Percentiles rank a stretch among this genome's conserved stretches.
These are phyloP conservation scores for Cladorhizidae sp. DNA, from an alignment of 37 sponge, comb jelly and placozoan genomes.

Conservation along the genomic window DNA sequence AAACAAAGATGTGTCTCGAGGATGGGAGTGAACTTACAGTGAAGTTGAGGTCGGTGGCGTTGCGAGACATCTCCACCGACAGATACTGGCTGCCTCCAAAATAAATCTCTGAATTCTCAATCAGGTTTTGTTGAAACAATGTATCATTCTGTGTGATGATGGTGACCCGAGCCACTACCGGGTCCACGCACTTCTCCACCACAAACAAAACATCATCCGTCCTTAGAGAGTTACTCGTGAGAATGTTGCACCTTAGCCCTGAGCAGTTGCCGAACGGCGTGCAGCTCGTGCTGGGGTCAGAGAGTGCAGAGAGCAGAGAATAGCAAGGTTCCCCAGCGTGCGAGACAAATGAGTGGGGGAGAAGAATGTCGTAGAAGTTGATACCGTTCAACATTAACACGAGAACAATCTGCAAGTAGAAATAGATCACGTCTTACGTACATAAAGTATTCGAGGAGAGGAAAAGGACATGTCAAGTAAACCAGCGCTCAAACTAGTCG, in stretches of 20 bases:
- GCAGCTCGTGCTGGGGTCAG: background rate
- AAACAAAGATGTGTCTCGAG: no score
- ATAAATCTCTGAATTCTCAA: background rate
- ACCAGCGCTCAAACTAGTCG: no score
- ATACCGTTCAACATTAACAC: background rate
- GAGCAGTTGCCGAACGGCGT: constrained; percentile 2
- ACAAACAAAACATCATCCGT: background rate
- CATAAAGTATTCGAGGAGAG: no score
- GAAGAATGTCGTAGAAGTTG: background rate
- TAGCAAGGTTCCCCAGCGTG: background rate
- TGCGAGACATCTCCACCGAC: constrained; percentile 11
- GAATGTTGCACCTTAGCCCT: background rate
- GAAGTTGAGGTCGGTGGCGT: constrained; percentile 14
- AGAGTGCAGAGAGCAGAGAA: background rate
- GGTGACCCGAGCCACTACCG: constrained; percentile 17
- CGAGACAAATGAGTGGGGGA: background rate
- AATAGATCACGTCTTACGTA: background rate
- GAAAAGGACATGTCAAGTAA: no score
- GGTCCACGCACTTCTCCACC: constrained; percentile 31
- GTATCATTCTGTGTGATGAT: background rate
- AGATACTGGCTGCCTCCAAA: background rate
- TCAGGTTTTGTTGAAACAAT: background rate
- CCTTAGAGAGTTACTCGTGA: background rate
- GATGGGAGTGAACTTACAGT: no score
- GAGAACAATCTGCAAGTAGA: background rate